These are phyloP conservation scores for Oxyscelio sp. DNA, from an alignment of 2,888 invertebrate species.

Conservation along the genomic window DNA sequence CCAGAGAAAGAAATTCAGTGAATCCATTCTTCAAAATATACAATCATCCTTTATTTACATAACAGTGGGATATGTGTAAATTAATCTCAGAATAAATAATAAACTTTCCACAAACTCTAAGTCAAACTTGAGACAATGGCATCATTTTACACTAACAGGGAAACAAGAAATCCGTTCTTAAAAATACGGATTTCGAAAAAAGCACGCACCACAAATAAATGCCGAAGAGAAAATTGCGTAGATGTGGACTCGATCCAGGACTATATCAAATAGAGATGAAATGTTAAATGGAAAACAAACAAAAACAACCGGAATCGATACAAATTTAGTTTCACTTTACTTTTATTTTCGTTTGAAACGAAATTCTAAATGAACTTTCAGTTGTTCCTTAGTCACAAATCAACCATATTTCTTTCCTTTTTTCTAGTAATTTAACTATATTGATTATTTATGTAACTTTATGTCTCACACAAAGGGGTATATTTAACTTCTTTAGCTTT, in stretches of 20 bases:
- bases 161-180: not conserved
- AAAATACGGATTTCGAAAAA: slow-evolving; percentile 1
- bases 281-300: slow-evolving; percentile 51
- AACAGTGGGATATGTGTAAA: slow-evolving; percentile 2
- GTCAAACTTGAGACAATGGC: not conserved
- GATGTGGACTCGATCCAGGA: slow-evolving; percentile 10
- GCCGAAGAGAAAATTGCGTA: slow-evolving; percentile 24
- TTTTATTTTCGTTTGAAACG: slow-evolving; percentile 49
- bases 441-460: slow-evolving; percentile 24
- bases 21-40: no score
- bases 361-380: slow-evolving; percentile 41
- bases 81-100: slow-evolving; percentile 5
- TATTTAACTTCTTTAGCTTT: slow-evolving; percentile 19
- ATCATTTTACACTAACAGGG: not conserved
- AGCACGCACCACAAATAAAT: slow-evolving; percentile 4
- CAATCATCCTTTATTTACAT: no score
- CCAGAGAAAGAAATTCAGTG: no score
- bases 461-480: not conserved
- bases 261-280: slow-evolving; percentile 35
- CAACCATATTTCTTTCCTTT: slow-evolving; percentile 10
- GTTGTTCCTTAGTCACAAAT: slow-evolving; percentile 17
- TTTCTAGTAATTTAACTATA: slow-evolving; percentile 24
- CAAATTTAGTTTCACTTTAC: slow-evolving; percentile 43
- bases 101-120: not conserved
- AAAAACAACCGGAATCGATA: slow-evolving; percentile 46